Base-by-base conservation (phyloP, 2,113 vertebrate species). In the Craseonycteris thonglongyai region DNA sequence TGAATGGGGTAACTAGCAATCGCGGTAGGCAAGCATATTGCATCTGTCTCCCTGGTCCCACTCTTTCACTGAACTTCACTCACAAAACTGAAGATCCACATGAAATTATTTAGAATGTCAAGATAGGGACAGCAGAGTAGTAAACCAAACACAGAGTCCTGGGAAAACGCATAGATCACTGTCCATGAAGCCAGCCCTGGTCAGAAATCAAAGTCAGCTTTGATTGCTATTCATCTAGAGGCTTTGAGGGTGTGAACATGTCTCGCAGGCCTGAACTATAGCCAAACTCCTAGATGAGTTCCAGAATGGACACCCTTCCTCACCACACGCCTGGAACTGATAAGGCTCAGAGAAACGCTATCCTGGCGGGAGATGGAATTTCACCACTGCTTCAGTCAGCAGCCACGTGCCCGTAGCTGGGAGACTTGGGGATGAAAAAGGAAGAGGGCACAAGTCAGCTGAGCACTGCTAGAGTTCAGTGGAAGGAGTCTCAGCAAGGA, bases 1-100 rank as follows among this genome's bases (percentile, higher is more conserved):
- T 2, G 7, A 15, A 9, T 7, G 10, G 24, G 5, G 51, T 5
- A 56, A 65, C 14, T 11, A 51, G 3, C 56, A 45, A 35, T 8
- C 21, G 40, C 2, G 16, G 21, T 16, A 38, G 63, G 40, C n/a
- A 40, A 1, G 40, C 56, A 1, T 2, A 6, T 2, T 9, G 5
- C 8, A 26, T 9, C 0, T 0, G 3, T n/a, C 24, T 30, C 63
- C 35, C 21, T 59, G 61, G 13, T 6, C 56, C 24, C 22, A 49
- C n/a, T 1, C 0, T 54, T 8, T 49, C 61, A 14, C 0, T 58
- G 66, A 38, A 47, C 42, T 56, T 78, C 49, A 42, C 5, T 90
- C 72, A 40, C 5, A 49, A 49, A 92, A 33, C 18, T 26, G 15
- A 79, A 40, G 49, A n/a, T 90, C 80, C 47, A 65, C 33, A 45